Conservation (phyloP, 2,113 vertebrate species). For the Suricata suricatta region DNA sequence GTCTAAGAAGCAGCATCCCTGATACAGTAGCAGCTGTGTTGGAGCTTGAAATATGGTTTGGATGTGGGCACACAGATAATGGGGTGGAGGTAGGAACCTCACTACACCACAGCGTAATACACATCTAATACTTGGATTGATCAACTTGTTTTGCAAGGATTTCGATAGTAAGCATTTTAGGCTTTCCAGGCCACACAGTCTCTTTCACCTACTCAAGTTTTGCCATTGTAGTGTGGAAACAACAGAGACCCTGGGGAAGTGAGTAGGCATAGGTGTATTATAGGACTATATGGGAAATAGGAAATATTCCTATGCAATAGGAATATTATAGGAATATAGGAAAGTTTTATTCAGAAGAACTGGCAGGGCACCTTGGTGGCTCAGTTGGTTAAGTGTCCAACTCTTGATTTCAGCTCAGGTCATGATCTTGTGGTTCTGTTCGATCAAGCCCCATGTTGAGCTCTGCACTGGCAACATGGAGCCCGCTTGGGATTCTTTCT, state of each 20-base stretch:
- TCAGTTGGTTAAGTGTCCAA: too few species aligned
- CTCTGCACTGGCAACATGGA: too few species aligned
- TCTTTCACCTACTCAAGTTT: neutral
- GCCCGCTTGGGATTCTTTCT: too few species aligned
- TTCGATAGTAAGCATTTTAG: neutral
- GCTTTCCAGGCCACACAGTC: neutral
- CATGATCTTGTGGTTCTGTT: too few species aligned
- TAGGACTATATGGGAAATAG: neutral
- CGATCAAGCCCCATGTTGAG: too few species aligned
- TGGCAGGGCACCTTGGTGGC: too few species aligned
- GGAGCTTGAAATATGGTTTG: neutral
- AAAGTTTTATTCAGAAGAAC: neutral
- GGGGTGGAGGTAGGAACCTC: neutral
- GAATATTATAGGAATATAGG: neutral
- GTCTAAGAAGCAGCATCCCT: neutral
- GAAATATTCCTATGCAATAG: too few species aligned
- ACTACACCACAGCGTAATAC: neutral
- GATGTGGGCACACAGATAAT: neutral
- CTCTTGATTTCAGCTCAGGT: too few species aligned
- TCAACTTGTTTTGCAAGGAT: neutral
- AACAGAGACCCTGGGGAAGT: neutral
- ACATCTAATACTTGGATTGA: neutral
- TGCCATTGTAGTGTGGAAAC: neutral
- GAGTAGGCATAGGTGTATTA: neutral
- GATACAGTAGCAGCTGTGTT: neutral